Evolutionary conservation across 2,113 vertebrate species (phyloP), one percentile per base, ranked within the genome.

Genomic region (Arvicanthis niloticus): DNA sequence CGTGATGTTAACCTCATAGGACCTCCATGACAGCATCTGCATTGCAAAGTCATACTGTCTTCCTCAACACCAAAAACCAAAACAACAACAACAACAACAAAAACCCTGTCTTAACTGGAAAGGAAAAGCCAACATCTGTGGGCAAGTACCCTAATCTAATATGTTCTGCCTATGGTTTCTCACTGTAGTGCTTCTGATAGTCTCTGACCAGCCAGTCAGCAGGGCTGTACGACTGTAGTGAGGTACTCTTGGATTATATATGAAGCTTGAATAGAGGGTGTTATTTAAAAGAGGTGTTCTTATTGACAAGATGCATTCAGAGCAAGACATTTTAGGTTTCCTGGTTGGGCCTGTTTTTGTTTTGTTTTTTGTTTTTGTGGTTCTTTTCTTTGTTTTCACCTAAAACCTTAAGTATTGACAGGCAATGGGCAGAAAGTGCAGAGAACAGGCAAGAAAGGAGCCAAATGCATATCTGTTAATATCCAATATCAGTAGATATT

Each of bases 371-470:
- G 37, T 26, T 76, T 76, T 98, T 98, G 97, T 98, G 67, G 37
- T 68, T 68, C 15, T 34, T 6, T 77, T 17, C 26, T 29, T 77
- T 77, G 9, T 77, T 80, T 53, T 98, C 96, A 97, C 95, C 92
- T 82, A 70, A 96, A 96, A 97, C 96, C 89, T 98, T 98, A 97
- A 98, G 98, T 97, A 97, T 88, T 98, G 96, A 97, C 95, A 93
- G 91, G 86, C 85, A 86, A 45, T 97, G 91, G 85, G 68, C 92
- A 98, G 96, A 96, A 97, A 97, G 89, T 60, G 88, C 96, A 96
- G 97, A 97, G 90, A 98, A 68, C 70, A 97, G 89, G 88, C 91
- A 97, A 95, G 88, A 98, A 98, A 98, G 97, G 89, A 98, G 95
- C 96, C 12, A 91, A 92, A 56, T n/a, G 95, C 89, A 65, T 6